These are phyloP conservation scores for Acomys russatus DNA, from an alignment of 2,797 vertebrate genomes.

Conservation along the genomic window DNA sequence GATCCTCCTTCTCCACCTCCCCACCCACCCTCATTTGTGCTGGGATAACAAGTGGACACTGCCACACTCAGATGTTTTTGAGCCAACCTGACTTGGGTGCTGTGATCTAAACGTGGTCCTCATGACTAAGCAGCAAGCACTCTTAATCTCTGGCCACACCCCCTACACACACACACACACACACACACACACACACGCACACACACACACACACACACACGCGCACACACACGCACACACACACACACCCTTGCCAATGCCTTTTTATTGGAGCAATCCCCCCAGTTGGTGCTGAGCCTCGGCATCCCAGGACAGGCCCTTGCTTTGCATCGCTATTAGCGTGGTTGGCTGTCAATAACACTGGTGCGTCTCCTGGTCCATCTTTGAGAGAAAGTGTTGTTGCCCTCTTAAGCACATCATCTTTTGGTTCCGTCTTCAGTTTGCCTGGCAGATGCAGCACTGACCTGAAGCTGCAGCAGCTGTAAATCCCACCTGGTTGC, in stretches of 20 bases:
- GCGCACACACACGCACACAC: too few relatives aligned
- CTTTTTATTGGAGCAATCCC: too few relatives aligned
- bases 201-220: neutral
- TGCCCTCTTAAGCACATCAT: neutral
- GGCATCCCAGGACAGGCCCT: accelerated
- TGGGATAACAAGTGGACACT: neutral
- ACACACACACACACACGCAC: too few relatives aligned
- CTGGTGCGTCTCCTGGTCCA: accelerated
- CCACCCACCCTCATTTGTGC: neutral
- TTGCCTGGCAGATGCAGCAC: neutral
- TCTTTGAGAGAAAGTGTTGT: neutral
- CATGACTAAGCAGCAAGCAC: neutral
- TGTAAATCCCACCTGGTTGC: accelerated
- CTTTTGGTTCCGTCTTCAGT: neutral
- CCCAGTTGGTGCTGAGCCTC: accelerated
- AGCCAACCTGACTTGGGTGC: neutral
- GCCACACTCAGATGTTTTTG: neutral
- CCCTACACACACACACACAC: neutral
- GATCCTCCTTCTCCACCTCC: neutral
- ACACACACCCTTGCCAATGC: too few relatives aligned
- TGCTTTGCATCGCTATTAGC: neutral
- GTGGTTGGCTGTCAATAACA: accelerated
- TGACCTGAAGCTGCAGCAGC: accelerated
- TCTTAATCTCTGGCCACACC: too few relatives aligned
- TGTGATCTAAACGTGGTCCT: neutral